A percentile compares a stretch with the other conserved stretches of the same genome.
Conservation (phyloP, 2,888 invertebrate genomes). For the Odontothrips loti region DNA sequence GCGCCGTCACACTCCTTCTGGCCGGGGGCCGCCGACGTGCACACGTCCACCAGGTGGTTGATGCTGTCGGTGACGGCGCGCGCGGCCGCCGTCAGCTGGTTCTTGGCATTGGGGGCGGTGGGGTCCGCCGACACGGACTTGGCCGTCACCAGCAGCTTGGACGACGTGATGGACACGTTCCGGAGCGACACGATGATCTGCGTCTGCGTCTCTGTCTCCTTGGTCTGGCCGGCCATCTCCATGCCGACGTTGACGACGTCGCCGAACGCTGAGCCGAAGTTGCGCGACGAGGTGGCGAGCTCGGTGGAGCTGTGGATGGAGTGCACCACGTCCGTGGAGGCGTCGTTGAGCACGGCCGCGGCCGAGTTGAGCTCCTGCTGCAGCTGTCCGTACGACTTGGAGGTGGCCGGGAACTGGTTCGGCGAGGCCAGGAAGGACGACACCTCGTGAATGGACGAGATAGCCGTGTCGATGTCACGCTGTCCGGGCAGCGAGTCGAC, state of each 20-base stretch:
- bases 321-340: slow-evolving; percentile 77
- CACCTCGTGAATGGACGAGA: slow-evolving; percentile 73
- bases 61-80: slow-evolving; percentile 89
- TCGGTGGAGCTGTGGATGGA: slow-evolving; percentile 58
- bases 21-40: slow-evolving; percentile 86
- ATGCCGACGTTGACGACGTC: slow-evolving; percentile 72
- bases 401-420: slow-evolving; percentile 63
- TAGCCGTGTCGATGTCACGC: slow-evolving; percentile 85
- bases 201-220: slow-evolving; percentile 67
- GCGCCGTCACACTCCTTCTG: slow-evolving; percentile 97
- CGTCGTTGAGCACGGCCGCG: slow-evolving; percentile 77
- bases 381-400: slow-evolving; percentile 70
- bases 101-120: slow-evolving; percentile 83
- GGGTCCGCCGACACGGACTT: slow-evolving; percentile 88
- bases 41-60: slow-evolving; percentile 81
- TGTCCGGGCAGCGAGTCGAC: slow-evolving; percentile 89
- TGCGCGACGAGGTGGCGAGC: slow-evolving; percentile 69
- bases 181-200: slow-evolving; percentile 84
- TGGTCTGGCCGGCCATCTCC: slow-evolving; percentile 80
- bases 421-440: slow-evolving; percentile 44
- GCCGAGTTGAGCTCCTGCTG: slow-evolving; percentile 80
- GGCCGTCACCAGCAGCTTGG: slow-evolving; percentile 78
- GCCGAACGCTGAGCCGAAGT: slow-evolving; percentile 73
- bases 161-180: slow-evolving; percentile 81
- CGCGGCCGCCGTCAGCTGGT: slow-evolving; percentile 81